phyloP scores from a whole-genome alignment of 2,113 vertebrate genomes.

The human (Homo sapiens) region GRCh38 chr17:79189501-79190000 shows the following conservation, averaged over 20 bases:
- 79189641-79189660: neutral
- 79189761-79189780: neutral
- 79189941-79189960: neutral
- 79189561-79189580: slow-evolving; percentile 56
- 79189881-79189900: neutral
- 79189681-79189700: fast-evolving
- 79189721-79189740: neutral
- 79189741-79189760: neutral
- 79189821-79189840: neutral
- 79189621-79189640: neutral
- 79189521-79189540: neutral
- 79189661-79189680: neutral
- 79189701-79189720: neutral
- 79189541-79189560: slow-evolving; percentile 16
- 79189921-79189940: neutral
- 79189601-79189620: neutral
- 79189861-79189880: neutral
- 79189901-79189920: neutral
- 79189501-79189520: slow-evolving; percentile 41
- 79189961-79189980: too few species aligned
- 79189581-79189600: neutral
- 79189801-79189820: neutral
- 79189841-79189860: neutral
- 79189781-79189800: neutral
- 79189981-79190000: fast-evolving